Conservation (phyloP, 2,113 vertebrate genomes). For the Ictalurus furcatus region DNA sequence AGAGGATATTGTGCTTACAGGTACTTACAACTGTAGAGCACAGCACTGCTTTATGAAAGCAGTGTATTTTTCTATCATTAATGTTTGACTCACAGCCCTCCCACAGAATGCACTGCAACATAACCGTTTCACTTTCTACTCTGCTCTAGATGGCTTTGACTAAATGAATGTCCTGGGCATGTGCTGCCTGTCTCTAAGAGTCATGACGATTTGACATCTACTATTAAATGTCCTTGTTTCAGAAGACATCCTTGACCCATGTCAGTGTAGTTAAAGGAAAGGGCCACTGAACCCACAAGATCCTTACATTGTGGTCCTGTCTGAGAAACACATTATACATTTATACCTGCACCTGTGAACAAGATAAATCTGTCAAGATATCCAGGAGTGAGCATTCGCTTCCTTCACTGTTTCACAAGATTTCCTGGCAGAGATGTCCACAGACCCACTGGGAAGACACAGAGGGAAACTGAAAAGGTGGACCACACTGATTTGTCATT, state of each 20-base stretch:
- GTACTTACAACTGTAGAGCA: conserved; percentile 38
- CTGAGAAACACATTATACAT: conserved; percentile 38
- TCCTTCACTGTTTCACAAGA: conserved; percentile 8
- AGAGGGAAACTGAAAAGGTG: conserved; percentile 27
- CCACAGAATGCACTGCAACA: neutral
- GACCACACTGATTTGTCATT: conserved; percentile 26
- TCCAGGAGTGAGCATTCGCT: conserved; percentile 26
- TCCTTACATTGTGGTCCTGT: conserved; percentile 40
- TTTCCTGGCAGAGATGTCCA: conserved; percentile 26
- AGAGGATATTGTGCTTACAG: conserved; percentile 40
- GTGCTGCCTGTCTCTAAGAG: conserved; percentile 5
- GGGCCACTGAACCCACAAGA: conserved; percentile 24
- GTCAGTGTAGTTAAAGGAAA: conserved; percentile 16
- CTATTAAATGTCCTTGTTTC: conserved; percentile 28
- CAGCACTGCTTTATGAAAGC: conserved; percentile 32
- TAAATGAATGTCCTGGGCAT: conserved; percentile 1
- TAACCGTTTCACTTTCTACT: neutral
- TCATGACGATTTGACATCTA: conserved; percentile 29
- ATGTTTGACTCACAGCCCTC: neutral
- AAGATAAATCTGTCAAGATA: conserved; percentile 54
- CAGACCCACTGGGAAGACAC: conserved; percentile 21
- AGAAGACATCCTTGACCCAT: conserved; percentile 36
- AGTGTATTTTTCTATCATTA: conserved; percentile 1
- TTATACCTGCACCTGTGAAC: conserved; percentile 32
- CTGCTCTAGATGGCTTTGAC: neutral